phyloP scores from a whole-genome alignment of 2,113 vertebrate genomes.

The Atractosteus spatula region DNA sequence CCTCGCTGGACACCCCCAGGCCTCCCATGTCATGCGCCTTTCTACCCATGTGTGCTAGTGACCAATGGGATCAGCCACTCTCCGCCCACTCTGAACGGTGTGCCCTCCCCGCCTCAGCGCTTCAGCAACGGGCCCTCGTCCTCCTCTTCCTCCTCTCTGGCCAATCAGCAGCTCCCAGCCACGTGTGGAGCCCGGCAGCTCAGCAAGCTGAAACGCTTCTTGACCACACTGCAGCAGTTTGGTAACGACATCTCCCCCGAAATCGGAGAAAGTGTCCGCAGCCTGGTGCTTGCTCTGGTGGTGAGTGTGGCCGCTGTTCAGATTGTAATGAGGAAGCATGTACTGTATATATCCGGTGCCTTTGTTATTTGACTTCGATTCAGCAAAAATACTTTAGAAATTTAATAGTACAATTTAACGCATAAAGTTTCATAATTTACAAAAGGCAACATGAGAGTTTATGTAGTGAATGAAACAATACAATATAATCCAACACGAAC shows the following conservation, averaged over 20 bases:
- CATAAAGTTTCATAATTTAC: no score
- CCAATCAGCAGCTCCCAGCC: slow-evolving; percentile 94
- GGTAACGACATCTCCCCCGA: slow-evolving; percentile 97
- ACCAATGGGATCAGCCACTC: slow-evolving; percentile 96
- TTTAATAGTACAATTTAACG: no score
- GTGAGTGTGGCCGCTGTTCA: slow-evolving; percentile 56
- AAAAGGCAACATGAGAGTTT: no score
- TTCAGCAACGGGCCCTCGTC: slow-evolving; percentile 94
- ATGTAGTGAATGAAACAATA: no score
- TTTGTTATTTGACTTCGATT: no score
- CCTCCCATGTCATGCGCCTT: not conserved
- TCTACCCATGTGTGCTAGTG: slow-evolving; percentile 65
- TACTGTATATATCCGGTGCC: no score
- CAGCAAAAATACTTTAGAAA: no score
- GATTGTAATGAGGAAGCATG: no score
- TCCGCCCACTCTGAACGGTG: slow-evolving; percentile 88
- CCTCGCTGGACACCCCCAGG: no score
- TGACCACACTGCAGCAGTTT: slow-evolving; percentile 96
- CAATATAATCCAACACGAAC: no score
- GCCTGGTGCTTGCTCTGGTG: slow-evolving; percentile 89
- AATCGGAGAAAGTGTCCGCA: slow-evolving; percentile 96
- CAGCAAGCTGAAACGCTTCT: slow-evolving; percentile 97
- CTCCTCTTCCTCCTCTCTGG: slow-evolving; percentile 91
- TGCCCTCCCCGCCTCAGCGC: slow-evolving; percentile 91
- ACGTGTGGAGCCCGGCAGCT: slow-evolving; percentile 95